Base-by-base conservation (phyloP, 2,888 invertebrate genomes). In the Drosophila infuscata region DNA sequence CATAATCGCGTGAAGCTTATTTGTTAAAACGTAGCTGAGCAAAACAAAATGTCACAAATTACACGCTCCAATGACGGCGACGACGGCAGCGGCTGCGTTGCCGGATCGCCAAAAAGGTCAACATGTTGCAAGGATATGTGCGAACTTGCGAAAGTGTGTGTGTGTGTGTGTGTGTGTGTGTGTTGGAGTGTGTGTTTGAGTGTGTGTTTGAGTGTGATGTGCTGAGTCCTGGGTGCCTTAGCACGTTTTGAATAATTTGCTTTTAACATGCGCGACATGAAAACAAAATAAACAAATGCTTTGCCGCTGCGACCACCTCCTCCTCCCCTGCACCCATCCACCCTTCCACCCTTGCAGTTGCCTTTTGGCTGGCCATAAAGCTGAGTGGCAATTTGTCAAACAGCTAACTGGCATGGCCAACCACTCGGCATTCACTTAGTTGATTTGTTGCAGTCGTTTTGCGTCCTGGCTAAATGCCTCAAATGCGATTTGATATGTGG, bases 251-350 rank as follows among this genome's bases (percentile, higher is more conserved):
- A 88, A 89, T 88, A 89, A 90, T 90, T 90, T 89, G 76, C 83
- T 89, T 88, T 90, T 88, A 88, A 87, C 87, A 87, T 87, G 87
- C 90, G 85, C 87, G 79, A 88, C 90, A 88, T 90, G 89, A 82
- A 80, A 90, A 60, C 58, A 80, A 76, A 90, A 90, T 86, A 88
- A 88, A 86, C 89, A 86, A 86, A 88, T 72, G 78, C 83, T 86
- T 81, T 83, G 70, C 32, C 57, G 20, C 43, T 57, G 15, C 30
- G 17, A 8, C n/a, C 29, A 25, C 11, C 11, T 17, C 3, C 15
- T 12, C 12, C 25, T 25, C 25, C 25, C 1, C 25, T 25, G 2
- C 25, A 3, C 25, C 25, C 3, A 1, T 15, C 49, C 2, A 9
- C 6, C 17, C 20, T 52, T 32, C 25, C 12, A 30, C n/a, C 11